Conservation (phyloP, 2,113 vertebrate species). For the Penelope pileata region DNA sequence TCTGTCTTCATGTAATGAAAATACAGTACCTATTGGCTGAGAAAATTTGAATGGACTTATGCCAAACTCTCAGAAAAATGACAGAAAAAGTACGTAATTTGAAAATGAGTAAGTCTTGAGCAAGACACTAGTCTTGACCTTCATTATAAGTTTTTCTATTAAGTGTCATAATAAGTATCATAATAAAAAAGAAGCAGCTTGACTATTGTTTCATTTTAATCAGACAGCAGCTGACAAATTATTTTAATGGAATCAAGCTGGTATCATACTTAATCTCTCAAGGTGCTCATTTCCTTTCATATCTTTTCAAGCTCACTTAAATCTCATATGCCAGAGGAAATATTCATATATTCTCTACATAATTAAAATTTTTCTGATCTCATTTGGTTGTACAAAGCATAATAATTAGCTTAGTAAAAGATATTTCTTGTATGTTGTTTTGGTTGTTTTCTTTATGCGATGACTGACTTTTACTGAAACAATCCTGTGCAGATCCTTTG, state of each 20-base stretch:
- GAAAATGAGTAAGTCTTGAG: not conserved
- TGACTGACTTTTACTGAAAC: not conserved
- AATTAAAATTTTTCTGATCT: constrained; percentile 63
- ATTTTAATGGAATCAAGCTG: constrained; percentile 14
- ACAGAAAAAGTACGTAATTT: not conserved
- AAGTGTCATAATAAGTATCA: not conserved
- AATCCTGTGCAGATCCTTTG: not conserved
- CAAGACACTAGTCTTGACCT: not conserved
- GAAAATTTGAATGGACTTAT: not conserved
- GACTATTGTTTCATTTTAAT: constrained; percentile 31
- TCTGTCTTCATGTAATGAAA: not conserved
- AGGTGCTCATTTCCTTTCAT: constrained; percentile 59
- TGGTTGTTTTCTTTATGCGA: not conserved
- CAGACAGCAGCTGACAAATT: constrained; percentile 19
- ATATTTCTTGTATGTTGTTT: constrained; percentile 1
- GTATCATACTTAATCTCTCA: not conserved
- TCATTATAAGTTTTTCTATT: not conserved
- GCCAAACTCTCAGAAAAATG: not conserved
- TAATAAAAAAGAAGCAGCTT: not conserved
- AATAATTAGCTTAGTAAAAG: constrained; percentile 1
- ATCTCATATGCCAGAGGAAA: constrained; percentile 25
- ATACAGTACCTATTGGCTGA: not conserved
- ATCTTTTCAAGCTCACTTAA: constrained; percentile 39
- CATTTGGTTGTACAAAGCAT: not conserved
- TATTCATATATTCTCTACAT: constrained; percentile 59